These are phyloP conservation scores for Pithys albifrons DNA, from an alignment of 2,113 vertebrate species.

Conservation along the genomic window DNA sequence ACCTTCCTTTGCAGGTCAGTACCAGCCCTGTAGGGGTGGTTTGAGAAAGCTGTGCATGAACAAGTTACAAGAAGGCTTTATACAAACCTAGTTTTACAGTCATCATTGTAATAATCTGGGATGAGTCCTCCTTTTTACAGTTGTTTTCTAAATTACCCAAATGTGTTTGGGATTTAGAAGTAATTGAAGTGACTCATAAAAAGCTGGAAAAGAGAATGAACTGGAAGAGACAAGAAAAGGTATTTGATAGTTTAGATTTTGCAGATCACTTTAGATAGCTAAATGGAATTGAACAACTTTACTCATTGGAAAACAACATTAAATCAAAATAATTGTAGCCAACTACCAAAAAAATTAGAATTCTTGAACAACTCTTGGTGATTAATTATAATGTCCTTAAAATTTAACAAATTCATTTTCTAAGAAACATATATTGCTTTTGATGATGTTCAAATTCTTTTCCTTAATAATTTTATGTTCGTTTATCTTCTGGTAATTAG, in stretches of 20 bases:
- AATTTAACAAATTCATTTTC: background rate
- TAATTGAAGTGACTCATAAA: background rate
- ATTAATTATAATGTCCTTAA: background rate
- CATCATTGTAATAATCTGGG: background rate
- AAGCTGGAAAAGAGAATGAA: background rate
- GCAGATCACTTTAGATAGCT: background rate
- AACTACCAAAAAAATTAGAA: background rate
- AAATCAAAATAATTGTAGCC: background rate
- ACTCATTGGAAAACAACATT: background rate
- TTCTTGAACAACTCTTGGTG: background rate
- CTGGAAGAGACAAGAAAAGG: background rate
- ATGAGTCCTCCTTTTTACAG: background rate
- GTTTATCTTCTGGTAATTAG: background rate
- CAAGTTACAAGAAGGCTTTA: background rate
- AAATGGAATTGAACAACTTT: background rate
- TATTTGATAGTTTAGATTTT: background rate
- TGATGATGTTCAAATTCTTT: background rate
- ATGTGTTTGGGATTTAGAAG: background rate
- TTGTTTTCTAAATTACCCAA: background rate
- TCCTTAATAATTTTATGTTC: background rate
- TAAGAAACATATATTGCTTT: background rate
- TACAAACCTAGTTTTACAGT: background rate
- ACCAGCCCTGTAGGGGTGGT: background rate
- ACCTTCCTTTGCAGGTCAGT: background rate
- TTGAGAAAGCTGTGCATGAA: background rate